These are phyloP conservation scores for Athripsodes cinereus DNA, from an alignment of 2,888 invertebrate genomes.

Conservation along the genomic window DNA sequence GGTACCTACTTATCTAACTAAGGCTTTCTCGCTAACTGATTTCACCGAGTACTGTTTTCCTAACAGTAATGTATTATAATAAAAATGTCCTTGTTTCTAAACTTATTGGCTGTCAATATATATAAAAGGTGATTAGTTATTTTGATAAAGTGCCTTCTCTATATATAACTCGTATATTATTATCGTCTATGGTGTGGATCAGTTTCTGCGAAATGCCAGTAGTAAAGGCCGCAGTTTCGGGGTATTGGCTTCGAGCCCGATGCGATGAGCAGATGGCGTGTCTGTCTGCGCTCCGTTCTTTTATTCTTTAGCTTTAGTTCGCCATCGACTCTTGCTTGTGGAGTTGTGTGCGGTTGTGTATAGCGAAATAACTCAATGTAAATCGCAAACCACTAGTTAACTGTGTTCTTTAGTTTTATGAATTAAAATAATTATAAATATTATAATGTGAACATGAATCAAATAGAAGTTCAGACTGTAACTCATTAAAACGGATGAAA, in stretches of 20 bases:
- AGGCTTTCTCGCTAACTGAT: background rate
- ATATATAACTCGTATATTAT: conserved; percentile 1
- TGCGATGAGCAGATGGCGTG: conserved; percentile 15
- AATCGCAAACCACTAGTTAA: too few relatives aligned
- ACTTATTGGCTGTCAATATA: too few relatives aligned
- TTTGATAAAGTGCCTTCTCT: conserved; percentile 4
- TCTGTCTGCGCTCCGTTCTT: background rate
- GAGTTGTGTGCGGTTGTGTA: background rate
- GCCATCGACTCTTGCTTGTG: conserved; percentile 3
- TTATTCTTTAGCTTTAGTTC: conserved; percentile 1
- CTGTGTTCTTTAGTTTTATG: too few relatives aligned
- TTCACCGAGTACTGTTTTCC: background rate
- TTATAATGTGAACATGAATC: too few relatives aligned
- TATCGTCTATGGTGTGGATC: background rate
- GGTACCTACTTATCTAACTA: background rate
- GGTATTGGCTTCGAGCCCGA: conserved; percentile 15
- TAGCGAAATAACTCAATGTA: background rate
- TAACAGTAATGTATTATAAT: too few relatives aligned
- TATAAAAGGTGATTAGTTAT: too few relatives aligned
- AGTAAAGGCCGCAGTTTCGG: conserved; percentile 19
- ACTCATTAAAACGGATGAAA: too few relatives aligned
- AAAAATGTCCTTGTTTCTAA: too few relatives aligned
- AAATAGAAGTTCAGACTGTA: too few relatives aligned
- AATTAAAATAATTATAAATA: background rate
- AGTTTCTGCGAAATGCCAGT: conserved; percentile 19